Evolutionary conservation across 2,113 vertebrate genomes (phyloP).

Genomic region (Leucopsar rothschildi): DNA sequence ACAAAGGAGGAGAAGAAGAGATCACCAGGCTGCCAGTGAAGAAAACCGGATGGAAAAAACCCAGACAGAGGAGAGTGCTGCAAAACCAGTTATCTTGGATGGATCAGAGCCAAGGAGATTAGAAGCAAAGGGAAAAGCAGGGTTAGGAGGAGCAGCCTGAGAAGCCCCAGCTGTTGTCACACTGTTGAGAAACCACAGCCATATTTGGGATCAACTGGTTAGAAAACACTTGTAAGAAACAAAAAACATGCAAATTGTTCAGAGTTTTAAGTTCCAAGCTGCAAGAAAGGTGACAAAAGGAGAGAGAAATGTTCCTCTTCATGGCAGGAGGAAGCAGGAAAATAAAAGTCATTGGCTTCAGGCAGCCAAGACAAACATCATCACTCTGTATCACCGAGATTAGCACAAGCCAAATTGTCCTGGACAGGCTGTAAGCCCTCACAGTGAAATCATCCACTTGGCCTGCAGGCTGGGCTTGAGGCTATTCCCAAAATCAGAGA

Average conservation of each 20-base stretch:
- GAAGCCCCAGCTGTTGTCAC: neutral
- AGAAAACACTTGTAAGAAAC: neutral
- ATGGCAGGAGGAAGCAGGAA: neutral
- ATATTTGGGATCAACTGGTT: neutral
- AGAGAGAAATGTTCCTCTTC: neutral
- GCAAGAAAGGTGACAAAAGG: neutral
- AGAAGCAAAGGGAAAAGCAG: neutral
- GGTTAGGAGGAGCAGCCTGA: neutral
- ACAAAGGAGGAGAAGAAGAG: neutral
- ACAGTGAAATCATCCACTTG: neutral
- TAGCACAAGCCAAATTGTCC: neutral
- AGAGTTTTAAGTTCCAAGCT: accelerated
- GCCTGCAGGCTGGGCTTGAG: neutral
- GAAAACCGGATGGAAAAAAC: neutral
- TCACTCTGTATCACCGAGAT: neutral
- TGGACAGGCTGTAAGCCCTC: neutral
- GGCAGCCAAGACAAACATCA: neutral
- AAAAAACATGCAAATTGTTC: neutral
- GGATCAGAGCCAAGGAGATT: constrained; percentile 23
- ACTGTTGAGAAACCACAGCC: neutral
- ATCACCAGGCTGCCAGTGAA: neutral
- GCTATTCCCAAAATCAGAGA: neutral
- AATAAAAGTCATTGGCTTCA: neutral
- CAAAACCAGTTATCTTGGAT: constrained; percentile 16
- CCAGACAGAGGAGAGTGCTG: neutral